phyloP scores from a whole-genome alignment of 2,113 vertebrate species.

The Sylvicapra grimmia region DNA sequence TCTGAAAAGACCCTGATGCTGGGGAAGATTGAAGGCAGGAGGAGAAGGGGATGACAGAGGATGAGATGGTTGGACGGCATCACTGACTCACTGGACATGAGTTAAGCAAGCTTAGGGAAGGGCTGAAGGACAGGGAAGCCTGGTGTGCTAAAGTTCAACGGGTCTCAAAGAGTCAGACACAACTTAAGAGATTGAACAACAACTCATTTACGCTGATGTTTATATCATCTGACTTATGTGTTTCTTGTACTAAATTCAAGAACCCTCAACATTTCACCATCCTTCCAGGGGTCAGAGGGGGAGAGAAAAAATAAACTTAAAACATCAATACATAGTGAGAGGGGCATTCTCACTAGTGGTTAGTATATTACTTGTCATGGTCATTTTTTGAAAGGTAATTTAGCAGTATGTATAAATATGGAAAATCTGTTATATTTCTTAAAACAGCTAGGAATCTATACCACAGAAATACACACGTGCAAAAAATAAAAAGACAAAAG shows the following conservation, averaged over 20 bases:
- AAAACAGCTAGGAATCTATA: background rate
- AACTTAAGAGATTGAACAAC: background rate
- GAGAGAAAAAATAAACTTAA: background rate
- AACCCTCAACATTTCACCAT: background rate
- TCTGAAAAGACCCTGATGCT: background rate
- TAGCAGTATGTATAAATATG: background rate
- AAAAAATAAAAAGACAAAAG: background rate
- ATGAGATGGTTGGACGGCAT: background rate
- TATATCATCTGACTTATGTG: background rate
- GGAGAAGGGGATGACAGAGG: background rate
- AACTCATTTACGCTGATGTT: background rate
- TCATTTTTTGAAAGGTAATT: background rate
- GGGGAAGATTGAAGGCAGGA: background rate
- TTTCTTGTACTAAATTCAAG: background rate
- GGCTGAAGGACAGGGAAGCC: background rate
- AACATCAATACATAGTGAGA: background rate
- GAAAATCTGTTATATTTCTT: background rate
- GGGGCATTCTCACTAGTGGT: rapidly evolving
- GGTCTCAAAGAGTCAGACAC: background rate
- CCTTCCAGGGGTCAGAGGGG: background rate
- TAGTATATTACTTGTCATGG: no score
- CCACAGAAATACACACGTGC: background rate
- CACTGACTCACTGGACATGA: background rate
- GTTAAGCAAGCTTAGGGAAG: background rate
- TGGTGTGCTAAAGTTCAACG: background rate